Base-by-base conservation (phyloP, 2,113 vertebrate species). In the Gallinago media region DNA sequence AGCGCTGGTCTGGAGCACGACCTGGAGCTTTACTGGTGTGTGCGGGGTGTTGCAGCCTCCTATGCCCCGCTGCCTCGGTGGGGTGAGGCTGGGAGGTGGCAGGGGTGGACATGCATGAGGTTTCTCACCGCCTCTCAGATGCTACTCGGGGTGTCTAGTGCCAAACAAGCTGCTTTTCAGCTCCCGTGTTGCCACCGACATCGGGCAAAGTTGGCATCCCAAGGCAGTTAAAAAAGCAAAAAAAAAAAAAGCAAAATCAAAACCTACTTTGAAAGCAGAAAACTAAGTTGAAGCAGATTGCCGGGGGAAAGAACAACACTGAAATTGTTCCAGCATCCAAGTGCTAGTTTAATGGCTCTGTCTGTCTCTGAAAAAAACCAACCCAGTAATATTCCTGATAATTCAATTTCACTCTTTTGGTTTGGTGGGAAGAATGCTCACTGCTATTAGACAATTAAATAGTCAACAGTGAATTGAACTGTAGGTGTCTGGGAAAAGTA, bases 171-270 rank as follows among this genome's bases (percentile, higher is more conserved):
- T 42, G 59, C 68, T 38, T 59, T 17, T 42, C 54, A 4, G 10
- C 13, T 42, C 40, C 23, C 19, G 0, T 26, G 4, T 12, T 3
- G 22, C 12, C 3, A 1, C 72, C 2, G 2, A 2, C 14, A 5
- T 14, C 1, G 1, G 56, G 44, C 15, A 21, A 29, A 36, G 36
- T 9, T 34, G 22, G 22, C 21, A 4, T 73, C 42, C 38, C 0
- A 2, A 65, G 16, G 36, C 22, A 17, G 23, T 59, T 47, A 3
- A 36, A 21, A 55, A 19, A 50, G 52, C 42, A 12, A 3, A 3
- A 44, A 20, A 21, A 44, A 26, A 52, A 55, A 54, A 15, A 3
- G 1, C 4, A 6, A 44, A 50, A 32, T 13, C 7, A 36, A 63
- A 83, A 23, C 8, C 20, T 49, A 4, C 22, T 77, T 49, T 77